phyloP scores from a whole-genome alignment of 2,888 invertebrate species.

The Drosophila sordidula region DNA sequence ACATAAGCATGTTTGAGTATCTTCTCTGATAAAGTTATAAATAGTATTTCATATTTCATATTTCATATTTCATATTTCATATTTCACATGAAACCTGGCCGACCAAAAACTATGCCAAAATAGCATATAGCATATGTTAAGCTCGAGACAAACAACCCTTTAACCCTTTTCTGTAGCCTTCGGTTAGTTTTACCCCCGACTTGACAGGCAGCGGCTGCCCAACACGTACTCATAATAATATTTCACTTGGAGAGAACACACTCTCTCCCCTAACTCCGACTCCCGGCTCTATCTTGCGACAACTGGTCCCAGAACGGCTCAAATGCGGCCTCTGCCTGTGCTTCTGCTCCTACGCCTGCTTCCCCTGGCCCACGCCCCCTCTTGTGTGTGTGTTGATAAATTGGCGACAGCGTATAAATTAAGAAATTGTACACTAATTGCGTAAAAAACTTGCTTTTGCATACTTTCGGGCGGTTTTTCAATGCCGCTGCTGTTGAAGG shows the following conservation, averaged over 20 bases:
- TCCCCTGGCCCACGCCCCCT: not conserved
- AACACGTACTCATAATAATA: constrained; percentile 75
- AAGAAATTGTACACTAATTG: constrained; percentile 84
- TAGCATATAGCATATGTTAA: constrained; percentile 65
- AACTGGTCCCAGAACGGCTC: constrained; percentile 26
- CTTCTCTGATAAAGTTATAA: constrained; percentile 68
- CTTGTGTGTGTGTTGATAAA: constrained; percentile 71
- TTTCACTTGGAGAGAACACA: constrained; percentile 54
- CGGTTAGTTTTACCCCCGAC: constrained; percentile 25
- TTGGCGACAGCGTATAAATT: constrained; percentile 83
- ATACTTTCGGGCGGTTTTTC: constrained; percentile 72
- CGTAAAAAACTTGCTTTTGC: constrained; percentile 76
- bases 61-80: constrained; percentile 58
- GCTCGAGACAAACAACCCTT: constrained; percentile 58
- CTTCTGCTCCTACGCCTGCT: not conserved
- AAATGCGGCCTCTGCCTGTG: not conserved
- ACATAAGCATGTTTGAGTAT: constrained; percentile 19
- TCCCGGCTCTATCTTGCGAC: not conserved
- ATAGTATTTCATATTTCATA: constrained; percentile 69
- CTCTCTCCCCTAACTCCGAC: not conserved
- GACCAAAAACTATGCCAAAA: constrained; percentile 62
- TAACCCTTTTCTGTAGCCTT: constrained; percentile 28
- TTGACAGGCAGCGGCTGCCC: constrained; percentile 40
- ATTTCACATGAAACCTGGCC: constrained; percentile 9
- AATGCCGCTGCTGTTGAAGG: constrained; percentile 40